Evolutionary conservation across 2,888 invertebrate genomes (phyloP), one percentile per base, ranked within the genome.

Genomic region (Tupiocoris notatus): DNA sequence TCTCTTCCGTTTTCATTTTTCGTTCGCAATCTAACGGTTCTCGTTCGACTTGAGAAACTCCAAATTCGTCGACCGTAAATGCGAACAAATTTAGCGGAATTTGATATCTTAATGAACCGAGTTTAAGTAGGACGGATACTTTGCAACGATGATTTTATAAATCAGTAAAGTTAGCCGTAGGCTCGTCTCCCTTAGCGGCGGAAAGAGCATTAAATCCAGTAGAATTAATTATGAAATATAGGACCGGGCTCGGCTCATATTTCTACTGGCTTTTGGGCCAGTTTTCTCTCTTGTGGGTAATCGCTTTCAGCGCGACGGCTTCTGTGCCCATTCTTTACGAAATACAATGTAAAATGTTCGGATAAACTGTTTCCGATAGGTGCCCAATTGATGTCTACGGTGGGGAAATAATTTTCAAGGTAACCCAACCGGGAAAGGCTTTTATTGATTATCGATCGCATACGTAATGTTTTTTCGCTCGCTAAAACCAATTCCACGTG

Each of bases 191-290:
- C 39, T 39, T 12, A 12, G 39, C 39, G 39, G 39, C 39, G 39
- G 39, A 39, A 39, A 39, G 39, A 39, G 39, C 59, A 70, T 68
- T 58, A 68, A 68, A 58, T 70, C 70, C 59, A 23, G 70, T 70
- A 58, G 70, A 70, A 70, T 70, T 70, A 70, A 70, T 70, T 70
- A 70, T 70, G 70, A 70, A 59, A 58, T 70, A 70, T 70, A 70
- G 59, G 70, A 70, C 70, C 57, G 59, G 39, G 25, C 65, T 65
- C 39, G 54, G 65, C 65, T 65, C 65, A 65, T 39, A 65, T 65
- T 65, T 65, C 65, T 65, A 39, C 18, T 39, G 54, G 65, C 39
- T 25, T 24, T 20, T 3, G 21, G 6, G 39, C 25, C 39, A 39
- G 39, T 39, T 39, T 39, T 12, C 39, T 12, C 39, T 39, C 39